Base-by-base conservation (phyloP, 2,113 vertebrate species). In the Halichoeres trimaculatus region DNA sequence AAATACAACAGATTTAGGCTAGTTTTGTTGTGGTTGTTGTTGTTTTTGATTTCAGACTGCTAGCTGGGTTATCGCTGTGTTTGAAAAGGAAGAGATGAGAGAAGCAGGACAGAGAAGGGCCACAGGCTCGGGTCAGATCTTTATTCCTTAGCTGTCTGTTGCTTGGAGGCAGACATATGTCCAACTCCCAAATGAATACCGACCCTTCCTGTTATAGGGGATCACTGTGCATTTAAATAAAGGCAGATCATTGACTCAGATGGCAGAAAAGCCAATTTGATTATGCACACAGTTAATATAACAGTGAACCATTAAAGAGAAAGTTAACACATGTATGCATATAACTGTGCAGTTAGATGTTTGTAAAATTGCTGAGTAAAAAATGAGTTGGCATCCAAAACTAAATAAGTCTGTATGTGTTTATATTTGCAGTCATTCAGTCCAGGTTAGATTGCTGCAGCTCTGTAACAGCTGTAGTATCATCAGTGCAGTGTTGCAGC, bases 1-100 rank as follows among this genome's bases (percentile, higher is more conserved):
- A 87, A 88, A 90, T 81, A 86, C 82, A 88, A 72, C 70, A 70
- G 71, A 84, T 78, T 79, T 73, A 69, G 73, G 81, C 74, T 52
- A 77, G 62, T 78, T 84, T 80, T 81, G 70, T 80, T 84, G 84
- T 81, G 68, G 62, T 78, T 70, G 76, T 82, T 73, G 79, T 83
- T 81, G 68, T 87, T 83, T 86, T 78, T 79, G 73, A 74, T 85
- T 88, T 81, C 41, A 68, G 60, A 81, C 72, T 43, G 70, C 64
- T 71, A 56, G 72, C 59, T 66, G 66, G 58, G 64, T 53, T 70
- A 43, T 74, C 51, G 19, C 83, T 64, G 53, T 83, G 66, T 66
- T 76, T 80, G 55, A 64, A 41, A 54, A 63, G 16, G 41, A 24
- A 8, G 24, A 19, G 56, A 22, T 50, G 64, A 50, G 40, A 66